Base-by-base conservation (phyloP, 2,113 vertebrate genomes). In the Elgaria multicarinata region DNA sequence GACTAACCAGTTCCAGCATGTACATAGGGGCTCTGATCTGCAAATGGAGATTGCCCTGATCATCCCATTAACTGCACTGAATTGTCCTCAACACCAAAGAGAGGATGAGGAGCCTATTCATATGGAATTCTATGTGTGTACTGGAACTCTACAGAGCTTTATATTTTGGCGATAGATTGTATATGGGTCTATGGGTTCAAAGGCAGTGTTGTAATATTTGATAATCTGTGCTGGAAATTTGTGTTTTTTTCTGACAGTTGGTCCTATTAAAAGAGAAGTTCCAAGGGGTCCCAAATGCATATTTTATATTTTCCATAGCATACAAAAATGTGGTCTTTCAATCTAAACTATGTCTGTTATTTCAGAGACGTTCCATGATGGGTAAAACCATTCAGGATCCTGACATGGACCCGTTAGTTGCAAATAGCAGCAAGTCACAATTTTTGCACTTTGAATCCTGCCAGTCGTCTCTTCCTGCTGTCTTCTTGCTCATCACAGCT, bases 381-480 rank as follows among this genome's bases (percentile, higher is more conserved):
- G 95, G 95, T 89, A 87, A 89, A 91, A 80, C 46, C 77, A 79
- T 83, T 81, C 87, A 82, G 88, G 76, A 87, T 3, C 71, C 90
- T 89, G 92, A 87, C 36, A 93, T 91, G 93, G 72, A 83, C 90
- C 80, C 91, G 87, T 95, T 92, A 7, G 2, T 31, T 64, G 69
- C 82, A 77, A 96, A 96, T 82, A 94, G 77, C 53, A 96, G 93
- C 85, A 91, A 90, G 77, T 95, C 95, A 7, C 93, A 93, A 64
- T 95, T 97, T 88, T 72, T 92, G 58, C 93, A 95, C 85, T 96
- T 97, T 74, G 95, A 98, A 6, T 91, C 93, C 0, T 98, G 96
- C 80, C 95, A 88, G 0, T 91, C 92, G 33, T 95, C 95, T 90
- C 94, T 90, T 69, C 92, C 94, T 39, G 95, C 90, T 42, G 87